Evolutionary conservation across 2,113 vertebrate genomes (phyloP), one percentile per base, ranked within the genome.

Genomic region (Theristicus caerulescens): DNA sequence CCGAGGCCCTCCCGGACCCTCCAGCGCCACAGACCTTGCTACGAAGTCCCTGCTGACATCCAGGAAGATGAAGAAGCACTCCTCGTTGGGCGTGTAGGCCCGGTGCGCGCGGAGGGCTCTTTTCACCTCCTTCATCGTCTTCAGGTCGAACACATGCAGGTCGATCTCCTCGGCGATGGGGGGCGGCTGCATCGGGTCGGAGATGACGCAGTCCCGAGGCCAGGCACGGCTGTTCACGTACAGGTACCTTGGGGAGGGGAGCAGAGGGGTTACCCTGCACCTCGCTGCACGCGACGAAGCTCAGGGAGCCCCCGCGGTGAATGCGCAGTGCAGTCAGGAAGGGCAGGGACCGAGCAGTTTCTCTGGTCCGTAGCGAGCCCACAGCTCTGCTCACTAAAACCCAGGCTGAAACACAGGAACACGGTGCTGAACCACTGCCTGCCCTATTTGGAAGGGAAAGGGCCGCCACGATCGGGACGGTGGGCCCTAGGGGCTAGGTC

Each of bases 31-130:
- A 64, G 82, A 99, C 99, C 99, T 99, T 49, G 99, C 99, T 24
- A 99, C 99, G 1, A 99, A 99, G 98, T 99, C 99, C 80, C 98
- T 98, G 98, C 99, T 99, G 98, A 99, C 99, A 0, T 99, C 99
- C 13, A 99, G 98, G 97, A 99, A 99, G 96, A 99, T 99, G 95
- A 99, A 99, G 98, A 99, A 99, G 96, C 99, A 99, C 96, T 99
- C 99, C 13, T 99, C 99, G 1, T 99, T 99, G 42, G 99, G 99
- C 0, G 99, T 99, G 97, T 99, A 99, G 85, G 99, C 99, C 4
- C 99, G 98, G 87, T 99, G 99, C 0, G 99, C 99, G 0, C 99
- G 98, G 54, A 99, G 98, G 3, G 99, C 99, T 66, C 98, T 97
- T n/a, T 98, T 99, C 96, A 99, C 99, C 96, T 99, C 99, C 82